Conservation (phyloP, 1,140 invertebrate genomes). For the Lethrus apterus region DNA sequence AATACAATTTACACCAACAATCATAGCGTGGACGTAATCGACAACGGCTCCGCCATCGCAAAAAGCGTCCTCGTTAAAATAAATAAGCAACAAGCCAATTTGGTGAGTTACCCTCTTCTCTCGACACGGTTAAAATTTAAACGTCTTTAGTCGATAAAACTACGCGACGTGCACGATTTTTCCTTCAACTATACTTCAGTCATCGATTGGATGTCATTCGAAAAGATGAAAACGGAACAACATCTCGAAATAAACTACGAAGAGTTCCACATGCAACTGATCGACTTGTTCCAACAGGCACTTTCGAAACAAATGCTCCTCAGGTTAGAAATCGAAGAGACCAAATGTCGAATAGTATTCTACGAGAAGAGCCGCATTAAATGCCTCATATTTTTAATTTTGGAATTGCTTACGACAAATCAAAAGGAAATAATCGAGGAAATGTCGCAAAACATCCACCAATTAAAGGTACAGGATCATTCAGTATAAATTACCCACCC, state of each 20-base stretch:
- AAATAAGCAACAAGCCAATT: neutral
- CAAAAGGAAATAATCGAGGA: constrained; percentile 21
- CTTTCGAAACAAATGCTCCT: constrained; percentile 13
- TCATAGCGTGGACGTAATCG: constrained; percentile 1
- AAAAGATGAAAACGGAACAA: constrained; percentile 17
- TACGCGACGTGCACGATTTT: constrained; percentile 16
- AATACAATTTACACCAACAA: constrained; percentile 2
- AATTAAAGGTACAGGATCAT: constrained; percentile 5
- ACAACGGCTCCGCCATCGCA: neutral
- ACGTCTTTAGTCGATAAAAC: constrained; percentile 17
- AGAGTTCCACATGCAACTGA: constrained; percentile 18
- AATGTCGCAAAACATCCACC: constrained; percentile 14
- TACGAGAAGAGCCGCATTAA: constrained; percentile 20
- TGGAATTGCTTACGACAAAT: constrained; percentile 19
- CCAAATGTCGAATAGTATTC: constrained; percentile 15
- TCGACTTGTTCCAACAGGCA: constrained; percentile 18
- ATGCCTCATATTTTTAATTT: constrained; percentile 15
- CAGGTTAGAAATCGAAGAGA: constrained; percentile 13
- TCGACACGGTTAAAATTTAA: neutral
- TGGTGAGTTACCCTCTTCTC: neutral
- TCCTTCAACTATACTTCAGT: constrained; percentile 18
- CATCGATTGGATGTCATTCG: constrained; percentile 17
- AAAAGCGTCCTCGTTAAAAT: neutral
- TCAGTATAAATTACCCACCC: too few species aligned
- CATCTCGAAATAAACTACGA: constrained; percentile 17